These are phyloP conservation scores for Mythimna vitellina DNA, from an alignment of 2,888 invertebrate genomes.

Conservation along the genomic window DNA sequence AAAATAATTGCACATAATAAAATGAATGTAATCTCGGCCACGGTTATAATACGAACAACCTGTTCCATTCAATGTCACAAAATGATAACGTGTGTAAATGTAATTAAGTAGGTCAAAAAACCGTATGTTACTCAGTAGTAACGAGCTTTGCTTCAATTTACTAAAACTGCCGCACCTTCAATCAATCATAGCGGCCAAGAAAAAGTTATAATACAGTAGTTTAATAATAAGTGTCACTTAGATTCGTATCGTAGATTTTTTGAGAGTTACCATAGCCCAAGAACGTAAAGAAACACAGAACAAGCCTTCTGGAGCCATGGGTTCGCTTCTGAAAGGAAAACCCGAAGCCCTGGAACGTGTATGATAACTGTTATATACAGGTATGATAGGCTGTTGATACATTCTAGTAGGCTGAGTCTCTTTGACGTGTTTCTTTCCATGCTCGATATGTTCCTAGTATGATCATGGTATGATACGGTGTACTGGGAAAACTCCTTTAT, in stretches of 20 bases:
- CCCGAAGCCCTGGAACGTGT: too few species aligned
- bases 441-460: too few species aligned
- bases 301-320: too few species aligned
- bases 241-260: neutral
- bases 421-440: too few species aligned
- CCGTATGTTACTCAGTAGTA: conserved; percentile 40
- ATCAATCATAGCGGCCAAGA: neutral
- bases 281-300: too few species aligned
- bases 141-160: conserved; percentile 40
- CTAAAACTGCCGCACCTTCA: conserved; percentile 32
- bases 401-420: too few species aligned
- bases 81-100: conserved; percentile 46
- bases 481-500: too few species aligned
- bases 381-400: too few species aligned
- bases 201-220: conserved; percentile 24
- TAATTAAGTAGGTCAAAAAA: conserved; percentile 58
- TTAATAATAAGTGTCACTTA: neutral
- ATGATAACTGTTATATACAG: too few species aligned
- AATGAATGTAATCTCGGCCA: conserved; percentile 61
- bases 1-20: conserved; percentile 57
- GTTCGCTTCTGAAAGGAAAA: too few species aligned
- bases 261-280: neutral
- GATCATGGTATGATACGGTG: too few species aligned
- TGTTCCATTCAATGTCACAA: conserved; percentile 64
- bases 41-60: conserved; percentile 49